Percentiles rank a stretch among this genome's conserved stretches.
These are phyloP conservation scores for Xiphophorus birchmanni DNA, from an alignment of 2,797 vertebrate species.

Conservation along the genomic window DNA sequence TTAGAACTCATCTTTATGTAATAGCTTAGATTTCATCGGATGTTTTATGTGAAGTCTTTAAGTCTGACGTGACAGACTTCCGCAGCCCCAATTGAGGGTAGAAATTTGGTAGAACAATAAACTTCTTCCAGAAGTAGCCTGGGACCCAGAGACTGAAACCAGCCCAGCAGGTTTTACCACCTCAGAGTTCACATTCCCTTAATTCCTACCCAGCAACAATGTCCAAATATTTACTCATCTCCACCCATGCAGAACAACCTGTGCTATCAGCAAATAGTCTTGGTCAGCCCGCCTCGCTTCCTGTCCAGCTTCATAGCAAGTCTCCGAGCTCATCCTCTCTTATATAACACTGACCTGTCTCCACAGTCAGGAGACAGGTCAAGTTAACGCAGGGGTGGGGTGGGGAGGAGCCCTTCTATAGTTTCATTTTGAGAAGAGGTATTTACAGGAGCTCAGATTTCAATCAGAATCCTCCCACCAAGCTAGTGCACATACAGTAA, in stretches of 20 bases:
- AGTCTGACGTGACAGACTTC: not conserved
- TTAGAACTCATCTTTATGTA: not conserved
- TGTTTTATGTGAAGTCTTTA: not conserved
- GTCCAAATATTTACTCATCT: slow-evolving; percentile 43
- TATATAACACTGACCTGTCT: not conserved
- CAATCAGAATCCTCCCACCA: slow-evolving; percentile 21
- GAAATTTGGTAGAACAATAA: not conserved
- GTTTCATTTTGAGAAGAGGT: slow-evolving; percentile 42
- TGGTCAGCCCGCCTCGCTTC: not conserved
- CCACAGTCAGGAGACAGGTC: slow-evolving; percentile 5
- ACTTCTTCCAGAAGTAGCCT: not conserved
- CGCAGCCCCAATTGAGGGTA: not conserved
- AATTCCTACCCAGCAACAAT: slow-evolving; percentile 61
- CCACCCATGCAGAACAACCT: slow-evolving; percentile 35
- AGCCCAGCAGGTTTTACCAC: slow-evolving; percentile 52
- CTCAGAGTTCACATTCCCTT: slow-evolving; percentile 39
- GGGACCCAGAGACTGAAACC: slow-evolving; percentile 27
- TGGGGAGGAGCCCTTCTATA: slow-evolving; percentile 20
- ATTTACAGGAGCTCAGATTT: slow-evolving; percentile 63
- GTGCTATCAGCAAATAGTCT: slow-evolving; percentile 34
- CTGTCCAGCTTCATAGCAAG: not conserved
- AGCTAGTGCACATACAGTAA: slow-evolving; percentile 10
- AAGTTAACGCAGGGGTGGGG: too few relatives aligned
- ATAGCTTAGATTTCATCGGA: not conserved
- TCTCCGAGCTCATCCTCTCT: slow-evolving; percentile 2